Conservation (phyloP, 2,888 invertebrate genomes). For the Drosophila neotestacea region DNA sequence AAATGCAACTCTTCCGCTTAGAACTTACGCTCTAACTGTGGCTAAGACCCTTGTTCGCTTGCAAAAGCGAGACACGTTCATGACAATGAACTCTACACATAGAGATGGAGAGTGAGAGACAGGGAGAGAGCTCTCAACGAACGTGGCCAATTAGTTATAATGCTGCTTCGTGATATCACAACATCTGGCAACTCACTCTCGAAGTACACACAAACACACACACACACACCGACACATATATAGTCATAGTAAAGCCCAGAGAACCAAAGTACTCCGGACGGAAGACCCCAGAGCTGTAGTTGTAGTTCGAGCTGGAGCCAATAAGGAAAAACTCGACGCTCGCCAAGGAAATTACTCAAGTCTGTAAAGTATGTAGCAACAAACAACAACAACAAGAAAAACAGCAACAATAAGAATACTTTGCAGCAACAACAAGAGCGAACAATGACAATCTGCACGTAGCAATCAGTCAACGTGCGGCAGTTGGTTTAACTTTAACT, state of each 20-base stretch:
- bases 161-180: conserved; percentile 81
- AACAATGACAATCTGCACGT: conserved; percentile 84
- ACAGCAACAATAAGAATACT: conserved; percentile 45
- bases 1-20: conserved; percentile 68
- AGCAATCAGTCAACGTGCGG: conserved; percentile 83
- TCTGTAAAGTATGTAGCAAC: conserved; percentile 75
- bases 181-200: conserved; percentile 80
- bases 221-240: neutral
- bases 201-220: conserved; percentile 42
- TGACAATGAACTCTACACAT: conserved; percentile 79
- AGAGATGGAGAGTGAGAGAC: conserved; percentile 7
- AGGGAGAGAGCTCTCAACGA: conserved; percentile 62
- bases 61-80: conserved; percentile 53
- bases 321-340: conserved; percentile 76
- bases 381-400: conserved; percentile 40
- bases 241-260: conserved; percentile 44
- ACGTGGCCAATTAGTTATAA: conserved; percentile 84
- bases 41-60: conserved; percentile 15
- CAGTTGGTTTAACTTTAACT: conserved; percentile 79
- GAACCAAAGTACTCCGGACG: conserved; percentile 41
- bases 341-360: conserved; percentile 79
- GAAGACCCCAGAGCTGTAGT: conserved; percentile 51
- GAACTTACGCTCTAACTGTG: conserved; percentile 13
- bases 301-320: conserved; percentile 54
- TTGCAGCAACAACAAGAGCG: conserved; percentile 52